Percentiles rank a stretch among this genome's conserved stretches.
Conservation (phyloP, 1,140 invertebrate genomes). For the Epicauta chinensis region DNA sequence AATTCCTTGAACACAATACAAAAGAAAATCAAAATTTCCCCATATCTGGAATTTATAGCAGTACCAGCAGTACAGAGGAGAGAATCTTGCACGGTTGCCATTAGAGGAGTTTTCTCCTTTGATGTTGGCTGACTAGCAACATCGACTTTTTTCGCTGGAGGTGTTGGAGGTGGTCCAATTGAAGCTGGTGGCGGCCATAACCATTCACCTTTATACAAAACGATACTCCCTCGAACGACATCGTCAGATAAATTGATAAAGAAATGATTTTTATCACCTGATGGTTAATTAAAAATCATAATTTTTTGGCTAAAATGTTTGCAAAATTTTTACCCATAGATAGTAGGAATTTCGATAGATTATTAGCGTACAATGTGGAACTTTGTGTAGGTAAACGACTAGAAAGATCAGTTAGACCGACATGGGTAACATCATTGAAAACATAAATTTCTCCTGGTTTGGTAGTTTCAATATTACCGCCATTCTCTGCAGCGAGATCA, state of each 20-base stretch:
- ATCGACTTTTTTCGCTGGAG: slow-evolving; percentile 42
- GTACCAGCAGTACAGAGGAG: slow-evolving; percentile 64
- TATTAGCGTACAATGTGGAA: slow-evolving; percentile 83
- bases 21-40: slow-evolving; percentile 1
- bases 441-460: slow-evolving; percentile 69
- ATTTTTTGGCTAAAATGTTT: not conserved
- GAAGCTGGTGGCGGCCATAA: slow-evolving; percentile 74
- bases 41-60: not conserved
- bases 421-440: slow-evolving; percentile 75
- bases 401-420: slow-evolving; percentile 81
- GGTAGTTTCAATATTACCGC: slow-evolving; percentile 83
- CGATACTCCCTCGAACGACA: slow-evolving; percentile 76
- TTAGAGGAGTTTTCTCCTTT: slow-evolving; percentile 47
- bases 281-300: slow-evolving; percentile 17
- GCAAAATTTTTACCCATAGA: slow-evolving; percentile 56
- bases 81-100: slow-evolving; percentile 57
- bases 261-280: slow-evolving; percentile 68
- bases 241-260: slow-evolving; percentile 78
- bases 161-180: slow-evolving; percentile 45
- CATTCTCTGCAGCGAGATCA: slow-evolving; percentile 82
- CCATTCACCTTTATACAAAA: slow-evolving; percentile 66
- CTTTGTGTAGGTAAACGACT: slow-evolving; percentile 80
- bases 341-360: slow-evolving; percentile 81
- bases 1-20: slow-evolving; percentile 59
- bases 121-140: slow-evolving; percentile 26